Conservation (phyloP, 2,888 invertebrate genomes). For the Polymixis flavicincta region DNA sequence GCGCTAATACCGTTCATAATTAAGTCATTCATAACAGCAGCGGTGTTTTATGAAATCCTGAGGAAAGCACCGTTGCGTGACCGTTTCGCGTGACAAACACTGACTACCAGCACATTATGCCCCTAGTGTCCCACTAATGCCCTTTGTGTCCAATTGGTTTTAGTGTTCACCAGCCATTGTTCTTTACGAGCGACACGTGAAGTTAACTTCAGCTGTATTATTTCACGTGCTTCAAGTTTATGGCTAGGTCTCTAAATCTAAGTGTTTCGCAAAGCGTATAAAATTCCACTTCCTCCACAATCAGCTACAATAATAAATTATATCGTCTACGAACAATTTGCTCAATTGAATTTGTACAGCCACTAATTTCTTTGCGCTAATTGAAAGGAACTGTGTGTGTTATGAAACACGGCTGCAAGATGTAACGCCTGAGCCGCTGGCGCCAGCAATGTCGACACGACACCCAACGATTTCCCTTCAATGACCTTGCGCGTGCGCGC, state of each 20-base stretch:
- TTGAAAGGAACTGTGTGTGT: conserved; percentile 77
- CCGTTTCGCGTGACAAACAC: conserved; percentile 83
- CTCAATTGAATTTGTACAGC: conserved; percentile 63
- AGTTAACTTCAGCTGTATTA: conserved; percentile 49
- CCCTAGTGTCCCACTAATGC: conserved; percentile 79
- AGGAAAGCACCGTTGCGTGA: conserved; percentile 84
- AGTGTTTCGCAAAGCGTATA: conserved; percentile 54
- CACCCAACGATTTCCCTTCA: conserved; percentile 87
- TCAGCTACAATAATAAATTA: conserved; percentile 58
- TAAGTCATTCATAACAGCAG: conserved; percentile 76
- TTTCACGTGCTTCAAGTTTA: conserved; percentile 53
- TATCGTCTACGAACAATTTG: conserved; percentile 57
- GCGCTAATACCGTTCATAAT: conserved; percentile 64
- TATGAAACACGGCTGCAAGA: conserved; percentile 83
- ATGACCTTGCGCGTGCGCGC: conserved; percentile 85
- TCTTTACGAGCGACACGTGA: conserved; percentile 66
- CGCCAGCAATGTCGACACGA: conserved; percentile 82
- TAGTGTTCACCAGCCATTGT: conserved; percentile 70
- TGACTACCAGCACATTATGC: conserved; percentile 73
- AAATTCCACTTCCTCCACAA: conserved; percentile 57
- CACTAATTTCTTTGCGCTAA: conserved; percentile 70
- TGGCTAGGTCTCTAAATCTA: conserved; percentile 55
- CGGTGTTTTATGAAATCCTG: conserved; percentile 75
- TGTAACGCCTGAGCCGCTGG: conserved; percentile 79
- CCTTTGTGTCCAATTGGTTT: conserved; percentile 79